Base-by-base conservation (phyloP, 2,797 vertebrate genomes). In the Chanos chanos region DNA sequence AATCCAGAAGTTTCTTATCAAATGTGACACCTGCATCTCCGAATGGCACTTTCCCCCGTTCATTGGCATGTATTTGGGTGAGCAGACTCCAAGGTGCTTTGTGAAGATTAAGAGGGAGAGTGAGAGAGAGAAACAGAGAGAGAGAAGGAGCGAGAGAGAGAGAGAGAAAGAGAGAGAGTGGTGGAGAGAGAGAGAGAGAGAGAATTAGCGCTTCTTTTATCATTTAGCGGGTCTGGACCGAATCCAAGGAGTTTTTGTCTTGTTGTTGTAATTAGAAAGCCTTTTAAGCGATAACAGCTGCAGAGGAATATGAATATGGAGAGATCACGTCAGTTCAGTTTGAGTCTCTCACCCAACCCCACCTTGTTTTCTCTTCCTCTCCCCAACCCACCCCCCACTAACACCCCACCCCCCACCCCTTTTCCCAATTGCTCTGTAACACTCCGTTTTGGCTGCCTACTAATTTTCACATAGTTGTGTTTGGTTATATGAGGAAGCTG, bases 261-360 rank as follows among this genome's bases (percentile, higher is more conserved):
- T 92, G 91, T 93, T 92, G 91, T 93, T 94, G 92, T 94, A 93
- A 94, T 93, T 94, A 94, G 91, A 93, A 93, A 92, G 90, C 89
- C 89, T 93, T 93, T 92, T 92, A 92, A 93, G 89, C 89, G 91
- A 92, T 92, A 93, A 92, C 89, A 86, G 90, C 90, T 91, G 92
- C 89, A 91, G 81, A 87, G 87, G 84, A 93, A 91, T 92, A 93
- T 93, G 90, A 93, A 92, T 92, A 92, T 92, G 65, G 61, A 71
- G 53, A 61, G 51, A 61, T 13, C 36, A 53, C 51, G 66, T 53
- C 64, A 66, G 61, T 56, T 66, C 63, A 67, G 64, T 47, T 45
- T 51, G 58, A 66, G 27, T 68, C 18, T 36, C 43, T 50, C 36
- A 7, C 51, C 12, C 43, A 28, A 7, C 30, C 25, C 15, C 5